Percentiles rank a stretch among this genome's conserved stretches.
These are phyloP conservation scores for Eucera pruinosa DNA, from an alignment of 2,888 invertebrate species.

Conservation along the genomic window DNA sequence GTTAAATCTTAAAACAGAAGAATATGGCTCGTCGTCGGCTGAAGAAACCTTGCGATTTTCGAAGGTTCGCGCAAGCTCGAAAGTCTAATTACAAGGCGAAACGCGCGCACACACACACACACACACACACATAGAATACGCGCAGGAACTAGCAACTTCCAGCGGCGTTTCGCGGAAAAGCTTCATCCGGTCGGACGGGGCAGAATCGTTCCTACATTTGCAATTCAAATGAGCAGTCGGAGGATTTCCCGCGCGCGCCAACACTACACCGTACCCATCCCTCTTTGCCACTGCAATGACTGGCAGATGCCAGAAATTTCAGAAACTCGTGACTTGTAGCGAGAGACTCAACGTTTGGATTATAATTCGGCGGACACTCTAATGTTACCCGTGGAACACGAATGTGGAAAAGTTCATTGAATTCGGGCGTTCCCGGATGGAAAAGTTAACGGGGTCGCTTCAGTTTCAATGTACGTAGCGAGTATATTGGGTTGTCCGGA, in stretches of 20 bases:
- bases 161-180: slow-evolving; percentile 46
- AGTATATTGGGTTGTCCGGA: no score
- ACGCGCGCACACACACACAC: neutral
- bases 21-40: no score
- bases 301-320: slow-evolving; percentile 65
- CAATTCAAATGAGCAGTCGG: slow-evolving; percentile 66
- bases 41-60: neutral
- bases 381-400: no score
- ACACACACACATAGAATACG: no score
- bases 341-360: slow-evolving; percentile 6
- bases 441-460: neutral
- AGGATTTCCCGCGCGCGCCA: slow-evolving; percentile 50
- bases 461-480: neutral
- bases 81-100: slow-evolving; percentile 51
- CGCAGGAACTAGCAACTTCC: slow-evolving; percentile 29
- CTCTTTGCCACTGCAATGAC: slow-evolving; percentile 13
- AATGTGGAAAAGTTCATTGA: slow-evolving; percentile 9
- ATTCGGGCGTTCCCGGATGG: neutral
- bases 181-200: slow-evolving; percentile 52
- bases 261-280: neutral
- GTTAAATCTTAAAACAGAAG: neutral
- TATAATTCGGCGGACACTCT: neutral
- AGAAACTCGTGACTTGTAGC: slow-evolving; percentile 58
- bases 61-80: slow-evolving; percentile 1
- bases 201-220: slow-evolving; percentile 59